Conservation (phyloP, 2,113 vertebrate genomes). For the Callionymus lyra region DNA sequence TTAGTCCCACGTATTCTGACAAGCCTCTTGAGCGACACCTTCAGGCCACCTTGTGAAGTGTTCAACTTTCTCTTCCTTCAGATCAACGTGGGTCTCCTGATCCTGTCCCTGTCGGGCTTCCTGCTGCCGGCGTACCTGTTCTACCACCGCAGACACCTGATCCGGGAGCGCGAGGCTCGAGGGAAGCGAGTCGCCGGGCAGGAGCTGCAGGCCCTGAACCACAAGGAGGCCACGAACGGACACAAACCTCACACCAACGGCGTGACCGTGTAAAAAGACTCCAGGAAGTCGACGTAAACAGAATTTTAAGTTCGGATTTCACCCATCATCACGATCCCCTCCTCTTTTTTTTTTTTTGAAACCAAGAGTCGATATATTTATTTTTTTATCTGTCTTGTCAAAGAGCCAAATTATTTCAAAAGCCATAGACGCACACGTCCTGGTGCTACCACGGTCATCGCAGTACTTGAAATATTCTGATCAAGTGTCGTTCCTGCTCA, state of each 20-base stretch:
- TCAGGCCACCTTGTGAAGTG: no score
- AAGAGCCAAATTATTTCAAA: constrained; percentile 29
- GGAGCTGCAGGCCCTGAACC: constrained; percentile 44
- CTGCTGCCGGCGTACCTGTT: constrained; percentile 76
- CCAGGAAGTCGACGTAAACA: no score
- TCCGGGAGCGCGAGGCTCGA: constrained; percentile 30
- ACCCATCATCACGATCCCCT: no score
- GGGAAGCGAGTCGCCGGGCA: constrained; percentile 21
- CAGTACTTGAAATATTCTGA: constrained; percentile 46
- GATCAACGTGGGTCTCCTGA: constrained; percentile 70
- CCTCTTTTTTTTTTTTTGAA: no score
- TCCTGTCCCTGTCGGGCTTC: constrained; percentile 72
- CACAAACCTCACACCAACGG: constrained; percentile 57
- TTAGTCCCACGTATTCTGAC: no score
- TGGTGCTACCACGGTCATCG: constrained; percentile 10
- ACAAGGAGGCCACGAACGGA: constrained; percentile 37
- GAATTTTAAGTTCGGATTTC: no score
- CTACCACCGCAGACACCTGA: constrained; percentile 62
- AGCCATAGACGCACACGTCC: constrained; percentile 35
- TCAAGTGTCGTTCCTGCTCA: constrained; percentile 16
- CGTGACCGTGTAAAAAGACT: constrained; percentile 30
- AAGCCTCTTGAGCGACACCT: no score
- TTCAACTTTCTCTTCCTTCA: constrained; percentile 12
- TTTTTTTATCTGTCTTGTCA: constrained; percentile 18
- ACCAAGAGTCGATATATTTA: constrained; percentile 4